Base-by-base conservation (phyloP, 92 coral and sea anemone species). In the Porites evermanni region DNA sequence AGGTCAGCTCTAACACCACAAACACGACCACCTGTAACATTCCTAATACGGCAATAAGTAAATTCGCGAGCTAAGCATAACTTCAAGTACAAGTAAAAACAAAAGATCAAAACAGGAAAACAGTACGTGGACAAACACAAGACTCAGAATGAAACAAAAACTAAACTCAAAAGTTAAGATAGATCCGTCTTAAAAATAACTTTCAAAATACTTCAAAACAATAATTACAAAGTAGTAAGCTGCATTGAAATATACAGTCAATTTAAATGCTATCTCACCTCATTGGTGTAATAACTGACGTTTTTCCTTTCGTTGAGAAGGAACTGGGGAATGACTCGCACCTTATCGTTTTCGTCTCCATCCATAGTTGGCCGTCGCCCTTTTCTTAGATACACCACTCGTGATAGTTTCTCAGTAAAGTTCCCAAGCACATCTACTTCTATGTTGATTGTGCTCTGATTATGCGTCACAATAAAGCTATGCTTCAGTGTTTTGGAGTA, bases 401-500 rank as follows among this genome's bases (percentile, higher is more conserved):
- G 67, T 7, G 79, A 88, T 56, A 87, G 82, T 12, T 70, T 58
- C 9, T 67, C 75, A 1, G 70, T 56, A 12, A 17, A 24, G 11
- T 74, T 69, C 18, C 67, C 85, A 4, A 87, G 73, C 12, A 73
- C 54, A 29, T 86, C 24, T 12, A 91, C 60, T 2, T 91, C 91
- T 24, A 91, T 80, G 80, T 88, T 91, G 26, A 91, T 84, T n/a
- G 92, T 69, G 52, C 94, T 91, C 52, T 58, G 70, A 72, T 88
- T 88, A 13, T 75, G 17, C 74, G 54, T n/a, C 8, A 91, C 89
- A 7, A 60, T 53, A 78, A 91, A 91, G 9, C 61, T 64, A 51
- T 83, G 91, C 78, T 79, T 50, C 70, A 74, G 77, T 6, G 80
- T 83, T 38, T 83, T 80, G 23, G 74, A 59, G 86, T 88, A 65